Base-by-base conservation (phyloP, 2,113 vertebrate genomes). In the Choloepus hoffmanni region DNA sequence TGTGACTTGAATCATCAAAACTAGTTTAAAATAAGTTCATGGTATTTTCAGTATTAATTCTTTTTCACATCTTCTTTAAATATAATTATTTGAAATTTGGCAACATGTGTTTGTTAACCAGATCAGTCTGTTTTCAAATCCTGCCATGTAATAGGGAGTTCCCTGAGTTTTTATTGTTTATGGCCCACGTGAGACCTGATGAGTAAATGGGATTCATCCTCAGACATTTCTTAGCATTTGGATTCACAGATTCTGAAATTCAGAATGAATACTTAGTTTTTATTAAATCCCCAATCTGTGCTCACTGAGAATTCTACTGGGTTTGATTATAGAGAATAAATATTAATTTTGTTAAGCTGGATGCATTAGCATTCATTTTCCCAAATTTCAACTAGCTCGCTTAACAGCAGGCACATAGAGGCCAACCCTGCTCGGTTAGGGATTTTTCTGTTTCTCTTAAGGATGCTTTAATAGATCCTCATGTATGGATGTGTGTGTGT, bases 291-390 rank as follows among this genome's bases (percentile, higher is more conserved):
- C 92, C 92, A 92, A 77, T 74, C 90, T 55, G 65, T 77, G 60
- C n/a, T 90, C 62, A 16, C 76, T 0, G 81, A 88, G 92, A 63
- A 95, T 94, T 94, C 90, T 77, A 5, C 82, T 19, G 50, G 90
- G 91, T 50, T 90, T 94, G 94, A 95, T 94, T 90, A 63, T 78
- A 92, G 90, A 81, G 2, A 36, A 36, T 36, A 90, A 89, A 92
- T 87, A 78, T 95, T 88, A 85, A 95, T 95, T 96, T 95, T 94
- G 77, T 82, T 73, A 67, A 94, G n/a, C n/a, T 30, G 94, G 88
- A 88, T 92, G 30, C 15, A 60, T 96, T 95, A 90, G 90, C 92
- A 85, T 97, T 89, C 72, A n/a, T 92, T 85, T 50, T 40, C 82
- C 73, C 53, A 63, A 94, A 90, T 96, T 62, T 85, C 72, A 62